Evolutionary conservation across 2,797 vertebrate genomes (phyloP), one percentile per base, ranked within the genome.

Genomic region (Enteromius viviparus): DNA sequence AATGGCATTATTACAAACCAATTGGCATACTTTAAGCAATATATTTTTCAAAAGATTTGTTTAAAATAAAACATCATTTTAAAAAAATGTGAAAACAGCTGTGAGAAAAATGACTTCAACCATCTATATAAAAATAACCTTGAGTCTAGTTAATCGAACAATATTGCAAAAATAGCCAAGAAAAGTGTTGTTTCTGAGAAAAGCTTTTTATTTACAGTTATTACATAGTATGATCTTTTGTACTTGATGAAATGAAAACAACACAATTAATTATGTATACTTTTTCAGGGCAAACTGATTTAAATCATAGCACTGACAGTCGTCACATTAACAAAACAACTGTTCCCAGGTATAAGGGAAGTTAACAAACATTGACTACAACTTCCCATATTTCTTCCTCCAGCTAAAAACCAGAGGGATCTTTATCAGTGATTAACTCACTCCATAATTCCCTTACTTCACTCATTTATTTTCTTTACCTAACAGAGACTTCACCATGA

Each of bases 401-500:
- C 32, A 62, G 40, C 65, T 64, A 72, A 40, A 32, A 69, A 81
- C 77, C 58, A 17, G 64, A 23, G 60, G 78, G 74, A 85, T 85
- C 76, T 76, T 85, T 78, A 77, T 89, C 78, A 69, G 70, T 87
- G 84, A 89, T 86, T 80, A 84, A 85, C 84, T 70, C 42, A 69
- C 74, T 45, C 55, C 76, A 85, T 81, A 69, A 86, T 80, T 86
- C 72, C 78, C 81, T 78, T 77, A 68, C 85, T 53, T 85, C 81
- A 40, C 14, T 51, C 66, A 81, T 64, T 68, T 84, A 62, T 76
- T 84, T 87, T 90, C 82, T 86, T 89, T 85, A 87, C 85, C 81
- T 84, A 89, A 83, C 78, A 74, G 53, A 26, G 87, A 84, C 81
- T 88, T 89, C 88, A 91, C 80, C 76, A 68, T 47, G 82, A 58